A percentile compares a stretch with the other conserved stretches of the same genome.
Evolutionary conservation across 1,140 invertebrate species (phyloP).

Genomic region (Aphelenchoides avenae): DNA sequence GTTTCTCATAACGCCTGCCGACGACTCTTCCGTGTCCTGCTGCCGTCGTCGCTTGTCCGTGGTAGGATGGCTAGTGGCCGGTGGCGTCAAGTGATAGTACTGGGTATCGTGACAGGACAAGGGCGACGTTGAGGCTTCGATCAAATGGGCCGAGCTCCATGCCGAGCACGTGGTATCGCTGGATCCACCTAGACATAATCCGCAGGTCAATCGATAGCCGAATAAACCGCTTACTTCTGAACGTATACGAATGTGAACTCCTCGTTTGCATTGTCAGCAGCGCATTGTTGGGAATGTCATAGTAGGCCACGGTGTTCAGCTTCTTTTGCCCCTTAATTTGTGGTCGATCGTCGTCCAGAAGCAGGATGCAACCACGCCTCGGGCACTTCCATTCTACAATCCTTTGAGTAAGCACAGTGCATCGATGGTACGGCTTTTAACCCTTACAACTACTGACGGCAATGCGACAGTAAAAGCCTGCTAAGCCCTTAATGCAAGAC

Average conservation of each 20-base stretch:
- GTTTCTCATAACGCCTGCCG: slow-evolving; percentile 12
- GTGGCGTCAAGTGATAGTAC: slow-evolving; percentile 33
- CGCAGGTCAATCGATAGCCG: not conserved
- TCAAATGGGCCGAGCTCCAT: slow-evolving; percentile 70
- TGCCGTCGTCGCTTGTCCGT: not conserved
- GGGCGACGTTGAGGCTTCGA: slow-evolving; percentile 66
- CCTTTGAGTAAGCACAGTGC: no score
- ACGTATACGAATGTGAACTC: slow-evolving; percentile 34
- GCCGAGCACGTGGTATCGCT: slow-evolving; percentile 70
- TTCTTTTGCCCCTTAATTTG: slow-evolving; percentile 79
- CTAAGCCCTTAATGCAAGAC: slow-evolving; percentile 11
- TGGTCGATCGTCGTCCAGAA: slow-evolving; percentile 87
- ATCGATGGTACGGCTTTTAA: no score
- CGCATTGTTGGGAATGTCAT: slow-evolving; percentile 80
- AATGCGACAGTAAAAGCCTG: not conserved
- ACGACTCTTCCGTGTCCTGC: not conserved
- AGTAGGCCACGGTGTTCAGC: slow-evolving; percentile 84
- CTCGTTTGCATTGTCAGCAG: slow-evolving; percentile 66
- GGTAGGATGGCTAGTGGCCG: slow-evolving; percentile 6
- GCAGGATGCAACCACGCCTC: slow-evolving; percentile 78
- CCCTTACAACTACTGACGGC: no score
- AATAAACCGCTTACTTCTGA: slow-evolving; percentile 26
- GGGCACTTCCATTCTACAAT: slow-evolving; percentile 83
- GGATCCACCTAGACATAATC: slow-evolving; percentile 55
- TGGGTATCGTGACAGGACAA: no score